Base-by-base conservation (phyloP, 2,113 vertebrate species). In the Ariopsis seemanni region DNA sequence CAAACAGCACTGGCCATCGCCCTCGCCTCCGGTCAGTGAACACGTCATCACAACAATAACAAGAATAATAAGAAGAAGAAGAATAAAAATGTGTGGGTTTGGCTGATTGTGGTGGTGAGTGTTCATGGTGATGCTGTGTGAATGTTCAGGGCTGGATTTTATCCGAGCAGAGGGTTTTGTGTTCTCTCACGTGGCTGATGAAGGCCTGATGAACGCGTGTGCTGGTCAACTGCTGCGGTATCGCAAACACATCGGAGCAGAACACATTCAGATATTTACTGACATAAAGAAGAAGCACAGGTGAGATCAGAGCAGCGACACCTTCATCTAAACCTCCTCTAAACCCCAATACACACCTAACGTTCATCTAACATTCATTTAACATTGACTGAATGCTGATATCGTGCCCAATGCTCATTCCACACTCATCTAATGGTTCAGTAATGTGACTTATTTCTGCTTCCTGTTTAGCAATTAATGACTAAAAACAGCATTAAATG, bases 221-320 rank as follows among this genome's bases (percentile, higher is more conserved):
- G 93, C 95, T 50, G 93, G 96, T 7, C 90, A 95, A 27, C 92
- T 97, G 30, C 93, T 97, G 82, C 91, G 96, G 57, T 97, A 97
- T 85, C 95, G 97, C 82, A 96, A 92, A 86, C 93, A 93, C 77
- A 94, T 96, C 0, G 96, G 96, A 90, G 97, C 96, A 18, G 96
- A 97, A 78, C 94, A 94, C 60, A 84, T 97, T 87, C 96, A 96
- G 90, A 94, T 98, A 90, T 97, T 97, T 69, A 96, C 97, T 0
- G 97, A 98, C 89, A 96, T 98, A 90, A 98, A 97, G 88, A 98
- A 98, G 93, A 98, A 98, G 60, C 97, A 97, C 93, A 97, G 97
- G 97, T 97, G 87, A 55, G 53, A 62, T 18, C 55, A 22, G 72
- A 75, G 72, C 75, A 55, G 25, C 15, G 17, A n/a, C 52, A 80